Percentiles rank a stretch among this genome's conserved stretches.
Conservation (phyloP, 2,797 vertebrate genomes). For the Xenentodon cancila region DNA sequence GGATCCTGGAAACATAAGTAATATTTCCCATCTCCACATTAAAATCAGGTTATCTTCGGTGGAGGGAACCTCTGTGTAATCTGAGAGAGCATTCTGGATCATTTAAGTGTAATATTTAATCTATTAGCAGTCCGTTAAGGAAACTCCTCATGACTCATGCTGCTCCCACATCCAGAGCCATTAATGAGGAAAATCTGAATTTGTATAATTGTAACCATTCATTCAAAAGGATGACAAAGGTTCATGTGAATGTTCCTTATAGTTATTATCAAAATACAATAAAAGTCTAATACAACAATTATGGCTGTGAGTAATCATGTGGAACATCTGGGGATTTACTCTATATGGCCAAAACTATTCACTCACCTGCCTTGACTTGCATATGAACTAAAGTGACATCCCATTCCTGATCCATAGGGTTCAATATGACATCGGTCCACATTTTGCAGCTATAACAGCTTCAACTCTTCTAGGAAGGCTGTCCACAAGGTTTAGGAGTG, state of each 20-base stretch:
- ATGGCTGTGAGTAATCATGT: too few species aligned
- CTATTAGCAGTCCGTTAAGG: slow-evolving; percentile 34
- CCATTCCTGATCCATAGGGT: too few species aligned
- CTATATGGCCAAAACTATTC: too few species aligned
- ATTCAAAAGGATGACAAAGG: slow-evolving; percentile 25
- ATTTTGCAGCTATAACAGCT: too few species aligned
- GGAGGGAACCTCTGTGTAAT: slow-evolving; percentile 74
- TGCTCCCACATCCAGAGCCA: slow-evolving; percentile 15
- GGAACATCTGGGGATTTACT: too few species aligned
- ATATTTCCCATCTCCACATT: slow-evolving; percentile 53
- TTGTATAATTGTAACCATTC: slow-evolving; percentile 46
- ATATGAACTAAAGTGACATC: too few species aligned
- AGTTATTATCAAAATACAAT: too few species aligned
- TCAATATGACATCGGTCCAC: too few species aligned
- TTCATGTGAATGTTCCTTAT: slow-evolving; percentile 21
- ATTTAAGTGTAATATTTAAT: slow-evolving; percentile 41
- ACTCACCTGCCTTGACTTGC: too few species aligned
- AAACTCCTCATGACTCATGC: slow-evolving; percentile 53
- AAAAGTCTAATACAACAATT: too few species aligned
- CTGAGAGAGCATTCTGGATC: slow-evolving; percentile 60
- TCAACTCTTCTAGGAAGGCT: too few species aligned
- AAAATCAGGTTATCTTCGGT: slow-evolving; percentile 53
- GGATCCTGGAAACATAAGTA: slow-evolving; percentile 36
- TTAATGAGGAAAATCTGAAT: slow-evolving; percentile 50
- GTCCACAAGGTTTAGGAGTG: too few species aligned